Base-by-base conservation (phyloP, 2,797 vertebrate genomes). In the Alectoris magna region DNA sequence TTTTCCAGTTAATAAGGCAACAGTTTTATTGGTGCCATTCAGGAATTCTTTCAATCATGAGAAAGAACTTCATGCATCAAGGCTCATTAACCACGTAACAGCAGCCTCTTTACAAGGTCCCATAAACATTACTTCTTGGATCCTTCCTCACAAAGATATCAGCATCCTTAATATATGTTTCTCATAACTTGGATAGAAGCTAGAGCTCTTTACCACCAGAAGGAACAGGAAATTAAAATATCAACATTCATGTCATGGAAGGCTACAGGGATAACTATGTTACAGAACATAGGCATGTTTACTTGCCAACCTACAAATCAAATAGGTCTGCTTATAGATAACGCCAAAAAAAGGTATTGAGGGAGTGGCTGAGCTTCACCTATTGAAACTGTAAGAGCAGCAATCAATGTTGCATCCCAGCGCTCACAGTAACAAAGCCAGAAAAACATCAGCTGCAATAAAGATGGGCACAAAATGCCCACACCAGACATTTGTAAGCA, bases 61-160 rank as follows among this genome's bases (percentile, higher is more conserved):
- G 43, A 86, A 85, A 58, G 87, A 48, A 39, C 71, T 86, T 56
- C 82, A 89, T 46, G 73, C 6, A 21, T 92, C 94, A 92, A 89
- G 93, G 87, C 79, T 95, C 92, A 91, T 76, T 96, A 94, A 86
- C 70, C 91, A 93, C 21, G 36, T 80, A 93, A 91, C 63, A 92
- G 87, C 84, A 88, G 82, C 67, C 89, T 93, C 89, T 93, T 95
- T 93, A 92, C 88, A 91, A 86, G 51, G 82, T 22, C 69, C 59
- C 87, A 91, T 90, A 93, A 95, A 93, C 87, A 87, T 81, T 56
- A 91, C 63, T 83, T 72, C 87, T 92, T 44, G 56, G 44, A 93
- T 89, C 59, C 63, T 29, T 75, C 55, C 70, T 87, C 89, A 92
- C 87, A 87, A 91, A 91, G 82, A 78, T 86, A 78, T 62, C 87